Base-by-base conservation (phyloP, 2,113 vertebrate genomes). In the Synodontis membranacea region DNA sequence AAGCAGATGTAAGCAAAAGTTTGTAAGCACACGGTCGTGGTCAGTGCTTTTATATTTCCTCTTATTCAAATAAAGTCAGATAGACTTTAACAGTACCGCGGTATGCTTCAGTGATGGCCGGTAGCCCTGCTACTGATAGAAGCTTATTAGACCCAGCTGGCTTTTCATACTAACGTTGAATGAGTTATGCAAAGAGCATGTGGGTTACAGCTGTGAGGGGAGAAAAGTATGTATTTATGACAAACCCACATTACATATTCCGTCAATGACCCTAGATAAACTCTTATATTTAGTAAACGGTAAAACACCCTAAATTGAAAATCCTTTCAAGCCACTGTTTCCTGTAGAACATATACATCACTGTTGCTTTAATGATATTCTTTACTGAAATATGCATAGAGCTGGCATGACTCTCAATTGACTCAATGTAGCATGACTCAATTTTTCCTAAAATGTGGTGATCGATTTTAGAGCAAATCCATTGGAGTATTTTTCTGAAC, bases 61-160 rank as follows among this genome's bases (percentile, higher is more conserved):
- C 70, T 34, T 79, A 62, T 85, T 78, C 42, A 80, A 66, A 80
- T 66, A 34, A 66, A 50, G 14, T 3, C 46, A 66, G 74, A n/a
- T n/a, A 76, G 15, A 21, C 15, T 62, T 39, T 81, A n/a, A 50
- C n/a, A 28, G 84, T 6, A 74, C 44, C 21, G 28, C 19, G 60
- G 70, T 48, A 23, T 44, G 42, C 5, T 31, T 14, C 70, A 15
- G 28, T 23, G 19, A 12, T 44, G 37, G 31, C 60, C 44, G 52
- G 81, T 23, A 23, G 46, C 2, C 48, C 21, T 37, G 48, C 25
- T 72, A 39, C 37, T 72, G 37, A 72, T 23, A 10, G 7, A 72
- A 23, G 68, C 1, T 4, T 10, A 11, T 42, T 37, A 68, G 34
- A 68, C 6, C 64, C 31, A 42, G 66, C 21, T 56, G 78, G 12